Evolutionary conservation across 2,113 vertebrate species (phyloP).

Genomic region (Pithys albifrons): DNA sequence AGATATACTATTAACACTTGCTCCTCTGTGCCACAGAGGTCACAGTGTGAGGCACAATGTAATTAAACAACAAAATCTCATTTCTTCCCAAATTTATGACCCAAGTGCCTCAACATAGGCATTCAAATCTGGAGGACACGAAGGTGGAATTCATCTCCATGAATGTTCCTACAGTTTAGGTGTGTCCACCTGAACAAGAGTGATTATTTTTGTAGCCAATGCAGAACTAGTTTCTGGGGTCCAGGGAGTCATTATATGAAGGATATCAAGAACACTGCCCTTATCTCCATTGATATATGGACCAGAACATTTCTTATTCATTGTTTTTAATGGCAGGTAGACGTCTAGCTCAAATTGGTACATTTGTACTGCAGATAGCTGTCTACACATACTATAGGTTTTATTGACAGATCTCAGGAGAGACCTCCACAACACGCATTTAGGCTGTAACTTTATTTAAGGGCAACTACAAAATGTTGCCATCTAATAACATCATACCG

Average conservation of each 20-base stretch:
- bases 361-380: neutral
- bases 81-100: neutral
- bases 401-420: neutral
- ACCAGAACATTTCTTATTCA: neutral
- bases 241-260: neutral
- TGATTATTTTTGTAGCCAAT: neutral
- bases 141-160: neutral
- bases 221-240: neutral
- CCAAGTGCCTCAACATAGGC: neutral
- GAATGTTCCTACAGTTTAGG: neutral
- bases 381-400: neutral
- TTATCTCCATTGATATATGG: neutral
- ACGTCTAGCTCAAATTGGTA: neutral
- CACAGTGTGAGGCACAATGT: neutral
- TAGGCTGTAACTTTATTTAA: neutral
- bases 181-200: neutral
- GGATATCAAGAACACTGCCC: neutral
- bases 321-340: neutral
- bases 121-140: neutral
- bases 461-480: neutral
- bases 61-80: neutral
- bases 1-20: neutral
- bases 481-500: neutral
- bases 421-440: fast-evolving
- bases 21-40: neutral